Base-by-base conservation (phyloP, 1,140 invertebrate species). In the Magallana gigas region DNA sequence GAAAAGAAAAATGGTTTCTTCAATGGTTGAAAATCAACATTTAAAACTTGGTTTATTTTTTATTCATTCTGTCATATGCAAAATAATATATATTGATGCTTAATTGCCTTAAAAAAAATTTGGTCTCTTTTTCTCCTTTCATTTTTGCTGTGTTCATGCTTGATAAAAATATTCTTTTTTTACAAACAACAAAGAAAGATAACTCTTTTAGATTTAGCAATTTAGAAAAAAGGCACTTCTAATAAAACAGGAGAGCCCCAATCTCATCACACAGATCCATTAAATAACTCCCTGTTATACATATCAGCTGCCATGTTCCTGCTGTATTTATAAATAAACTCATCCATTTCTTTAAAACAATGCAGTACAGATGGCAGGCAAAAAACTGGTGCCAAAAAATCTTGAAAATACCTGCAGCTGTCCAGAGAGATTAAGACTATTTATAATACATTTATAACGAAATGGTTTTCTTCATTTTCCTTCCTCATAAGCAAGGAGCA, bases 241-340 rank as follows among this genome's bases (percentile, higher is more conserved):
- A 68, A 23, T 23, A 68, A 18, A 68, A 29, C 36, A 8, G 36
- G 1, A 29, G 9, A 29, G 7, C 2, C 5, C 36, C 5, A 8
- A 8, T 71, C 29, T 36, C 14, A 29, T 29, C 68, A 48, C 0
- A 23, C 36, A 29, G 36, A 76, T 76, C 29, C 68, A 76, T 76
- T 76, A 11, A 7, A 36, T 36, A 36, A 76, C 36, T 29, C 9
- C 23, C 64, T 71, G 23, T 76, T 12, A 76, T 48, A 12, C 36
- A 76, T 29, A 76, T 29, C 18, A 23, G 36, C 6, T 29, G 23
- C 68, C 68, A 76, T 9, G 60, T 29, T 76, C 23, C 68, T 76
- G 23, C 11, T 29, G 23, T 76, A 29, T 76, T 76, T 71, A 71
- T 71, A 71, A 76, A 76, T 76, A 76, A 12, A 9, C 68, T 29